Evolutionary conservation across 2,888 invertebrate genomes (phyloP).

Genomic region (Trypoxylon attenuatum): DNA sequence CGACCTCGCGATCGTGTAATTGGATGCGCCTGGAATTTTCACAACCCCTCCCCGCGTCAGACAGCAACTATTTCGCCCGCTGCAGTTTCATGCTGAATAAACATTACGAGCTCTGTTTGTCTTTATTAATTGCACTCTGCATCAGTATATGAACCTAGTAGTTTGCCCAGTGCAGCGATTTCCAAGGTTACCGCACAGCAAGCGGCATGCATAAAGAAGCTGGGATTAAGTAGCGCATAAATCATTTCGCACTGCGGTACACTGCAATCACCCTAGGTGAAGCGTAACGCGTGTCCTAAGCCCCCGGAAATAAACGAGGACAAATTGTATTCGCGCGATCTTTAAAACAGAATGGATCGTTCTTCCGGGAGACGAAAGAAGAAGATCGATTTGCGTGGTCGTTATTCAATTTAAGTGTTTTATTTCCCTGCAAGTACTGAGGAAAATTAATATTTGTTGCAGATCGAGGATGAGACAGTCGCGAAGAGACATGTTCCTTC

Average conservation of each 20-base stretch:
- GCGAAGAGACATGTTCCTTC: constrained; percentile 3
- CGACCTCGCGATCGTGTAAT: background rate
- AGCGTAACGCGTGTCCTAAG: background rate
- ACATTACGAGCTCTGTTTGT: background rate
- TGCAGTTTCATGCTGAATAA: background rate
- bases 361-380: no score
- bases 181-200: no score
- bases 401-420: no score
- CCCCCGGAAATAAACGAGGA: background rate
- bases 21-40: background rate
- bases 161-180: background rate
- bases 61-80: background rate
- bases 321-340: background rate
- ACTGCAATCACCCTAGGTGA: background rate
- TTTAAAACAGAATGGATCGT: no score
- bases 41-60: background rate
- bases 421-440: no score
- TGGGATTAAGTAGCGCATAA: background rate
- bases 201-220: background rate
- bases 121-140: background rate
- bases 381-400: no score
- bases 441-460: constrained; percentile 19
- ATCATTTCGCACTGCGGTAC: background rate
- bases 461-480: constrained; percentile 35
- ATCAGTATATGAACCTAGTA: background rate